A percentile compares a stretch with the other conserved stretches of the same genome.
Evolutionary conservation across 2,888 invertebrate genomes (phyloP).

Genomic region (Microctonus brassicae): DNA sequence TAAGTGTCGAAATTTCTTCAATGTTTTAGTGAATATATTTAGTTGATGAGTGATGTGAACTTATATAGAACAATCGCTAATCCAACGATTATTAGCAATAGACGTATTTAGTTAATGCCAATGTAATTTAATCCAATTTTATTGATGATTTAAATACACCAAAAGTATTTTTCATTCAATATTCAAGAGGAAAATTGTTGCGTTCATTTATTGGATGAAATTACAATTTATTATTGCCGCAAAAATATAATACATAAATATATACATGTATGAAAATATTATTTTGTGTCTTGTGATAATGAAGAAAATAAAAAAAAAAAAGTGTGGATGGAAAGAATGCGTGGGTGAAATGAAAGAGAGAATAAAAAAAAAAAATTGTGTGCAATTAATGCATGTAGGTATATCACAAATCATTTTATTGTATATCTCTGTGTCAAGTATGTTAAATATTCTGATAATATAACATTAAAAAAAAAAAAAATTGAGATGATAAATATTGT

Average conservation of each 20-base stretch:
- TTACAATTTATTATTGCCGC: slow-evolving; percentile 8
- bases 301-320: not conserved
- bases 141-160: not conserved
- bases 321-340: not conserved
- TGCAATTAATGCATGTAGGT: not conserved
- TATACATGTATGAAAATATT: not conserved
- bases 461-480: slow-evolving; percentile 2
- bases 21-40: slow-evolving; percentile 20
- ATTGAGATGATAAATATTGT: not conserved
- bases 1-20: slow-evolving; percentile 10
- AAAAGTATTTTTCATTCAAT: not conserved
- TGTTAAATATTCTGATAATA: slow-evolving; percentile 8
- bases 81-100: slow-evolving; percentile 1
- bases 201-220: slow-evolving; percentile 3
- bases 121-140: not conserved
- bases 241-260: slow-evolving; percentile 4
- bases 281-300: not conserved
- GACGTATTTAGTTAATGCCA: not conserved
- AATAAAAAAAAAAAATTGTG: too few relatives aligned
- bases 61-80: slow-evolving; percentile 4
- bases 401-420: slow-evolving; percentile 19
- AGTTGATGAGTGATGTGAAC: slow-evolving; percentile 14
- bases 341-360: not conserved
- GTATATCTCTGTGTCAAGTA: slow-evolving; percentile 29
- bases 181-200: not conserved